Base-by-base conservation (phyloP, 2,888 invertebrate genomes). In the Zygaena filipendulae region DNA sequence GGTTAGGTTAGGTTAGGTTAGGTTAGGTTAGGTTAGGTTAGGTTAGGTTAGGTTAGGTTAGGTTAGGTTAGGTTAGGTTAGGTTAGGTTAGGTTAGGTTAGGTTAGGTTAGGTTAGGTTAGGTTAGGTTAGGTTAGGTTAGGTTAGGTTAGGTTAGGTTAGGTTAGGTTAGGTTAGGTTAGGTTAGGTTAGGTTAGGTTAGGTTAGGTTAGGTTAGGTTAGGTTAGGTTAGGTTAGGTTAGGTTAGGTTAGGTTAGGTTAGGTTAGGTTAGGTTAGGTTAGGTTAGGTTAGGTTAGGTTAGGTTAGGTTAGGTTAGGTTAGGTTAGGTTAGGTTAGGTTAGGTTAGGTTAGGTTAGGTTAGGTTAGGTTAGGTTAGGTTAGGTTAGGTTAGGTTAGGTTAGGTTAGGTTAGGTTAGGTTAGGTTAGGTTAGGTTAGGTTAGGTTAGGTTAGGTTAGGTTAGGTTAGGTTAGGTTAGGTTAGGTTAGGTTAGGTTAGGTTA, bases 391-490 rank as follows among this genome's bases (percentile, higher is more conserved):
- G 20, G 20, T 10, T 8, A 20, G 20, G 20, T 8, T 8, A 20
- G 20, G 20, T 10, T 8, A 20, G 20, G 20, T 10, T 8, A 20
- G 20, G 20, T 8, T 10, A 20, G 20, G 20, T 10, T 8, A 20
- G 20, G 20, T 10, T 10, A 20, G 20, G 20, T 10, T 10, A 20
- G 20, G 20, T 10, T 10, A 20, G 20, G 20, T 10, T 10, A 20
- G 20, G 20, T 10, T 19, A 26, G 26, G 26, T 19, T 19, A 26
- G 26, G 26, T 19, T 26, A 3, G n/a, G n/a, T n/a, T n/a, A n/a
- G n/a, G n/a, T n/a, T n/a, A 19, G 26, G 26, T 19, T 19, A 26
- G 26, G 26, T 19, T 19, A 26, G 26, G 26, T 19, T 19, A 26
- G 26, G 26, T 19, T 19, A n/a, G n/a, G n/a, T n/a, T n/a, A n/a